These are phyloP conservation scores for Corythornis madagascariensis DNA, from an alignment of 2,113 vertebrate species.

Conservation along the genomic window DNA sequence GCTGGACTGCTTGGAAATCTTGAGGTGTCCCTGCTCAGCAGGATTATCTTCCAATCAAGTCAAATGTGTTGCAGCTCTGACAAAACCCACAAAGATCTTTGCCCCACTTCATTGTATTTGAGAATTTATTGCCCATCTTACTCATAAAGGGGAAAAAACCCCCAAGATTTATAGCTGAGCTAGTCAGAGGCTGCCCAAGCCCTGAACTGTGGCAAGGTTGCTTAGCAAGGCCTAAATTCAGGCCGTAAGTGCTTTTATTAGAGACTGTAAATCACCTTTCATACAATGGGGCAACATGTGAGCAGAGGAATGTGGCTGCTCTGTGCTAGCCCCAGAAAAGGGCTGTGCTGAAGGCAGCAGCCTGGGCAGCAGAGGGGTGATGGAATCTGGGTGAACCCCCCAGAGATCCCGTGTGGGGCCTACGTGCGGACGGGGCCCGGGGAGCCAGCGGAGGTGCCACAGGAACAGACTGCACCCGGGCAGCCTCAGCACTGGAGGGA, in stretches of 20 bases:
- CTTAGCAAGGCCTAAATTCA: not conserved
- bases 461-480: slow-evolving; percentile 1
- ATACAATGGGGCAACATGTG: not conserved
- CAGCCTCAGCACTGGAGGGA: not conserved
- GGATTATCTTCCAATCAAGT: not conserved
- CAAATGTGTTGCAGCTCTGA: not conserved
- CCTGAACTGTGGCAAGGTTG: not conserved
- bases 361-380: rapidly evolving
- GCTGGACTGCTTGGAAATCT: not conserved
- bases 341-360: not conserved
- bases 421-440: rapidly evolving
- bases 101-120: not conserved
- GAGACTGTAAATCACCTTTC: not conserved
- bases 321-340: not conserved
- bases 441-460: not conserved
- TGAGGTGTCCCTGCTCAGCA: not conserved
- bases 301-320: not conserved
- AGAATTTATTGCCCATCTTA: not conserved
- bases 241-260: not conserved
- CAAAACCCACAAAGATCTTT: not conserved
- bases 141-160: rapidly evolving
- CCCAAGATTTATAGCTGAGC: not conserved
- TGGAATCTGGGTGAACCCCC: not conserved
- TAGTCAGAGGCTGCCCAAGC: not conserved
- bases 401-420: not conserved